These are phyloP conservation scores for Patella ulyssiponensis DNA, from an alignment of 2,888 invertebrate genomes.

Conservation along the genomic window DNA sequence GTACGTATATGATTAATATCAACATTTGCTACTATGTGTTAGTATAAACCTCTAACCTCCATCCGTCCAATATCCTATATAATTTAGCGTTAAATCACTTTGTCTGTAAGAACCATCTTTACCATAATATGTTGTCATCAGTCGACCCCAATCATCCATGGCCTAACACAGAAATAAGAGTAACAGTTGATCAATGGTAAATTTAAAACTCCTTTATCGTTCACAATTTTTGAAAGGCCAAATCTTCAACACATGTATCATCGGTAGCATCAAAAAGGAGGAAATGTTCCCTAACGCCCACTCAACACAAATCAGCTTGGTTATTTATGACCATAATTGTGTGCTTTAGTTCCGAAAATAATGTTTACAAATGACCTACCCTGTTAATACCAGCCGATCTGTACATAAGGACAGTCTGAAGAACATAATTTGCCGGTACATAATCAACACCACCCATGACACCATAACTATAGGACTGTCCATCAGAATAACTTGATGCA, in stretches of 20 bases:
- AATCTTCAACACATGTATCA: too few species aligned
- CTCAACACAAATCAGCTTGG: too few species aligned
- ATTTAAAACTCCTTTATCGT: too few species aligned
- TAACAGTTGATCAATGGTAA: too few species aligned
- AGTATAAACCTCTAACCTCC: slow-evolving; percentile 26
- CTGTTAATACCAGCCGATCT: slow-evolving; percentile 32
- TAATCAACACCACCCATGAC: slow-evolving; percentile 56
- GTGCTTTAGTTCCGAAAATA: too few species aligned
- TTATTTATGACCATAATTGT: too few species aligned
- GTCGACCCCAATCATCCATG: slow-evolving; percentile 33
- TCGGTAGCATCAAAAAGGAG: too few species aligned
- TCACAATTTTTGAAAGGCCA: too few species aligned
- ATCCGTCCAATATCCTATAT: slow-evolving; percentile 44
- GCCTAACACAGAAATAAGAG: slow-evolving; percentile 19
- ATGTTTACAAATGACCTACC: slow-evolving; percentile 16
- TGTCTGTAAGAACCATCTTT: slow-evolving; percentile 19
- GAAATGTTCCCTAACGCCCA: too few species aligned
- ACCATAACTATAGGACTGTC: slow-evolving; percentile 42
- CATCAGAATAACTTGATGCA: slow-evolving; percentile 41
- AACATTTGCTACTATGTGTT: not conserved
- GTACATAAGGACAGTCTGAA: slow-evolving; percentile 31
- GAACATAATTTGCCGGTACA: slow-evolving; percentile 28
- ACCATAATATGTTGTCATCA: slow-evolving; percentile 29
- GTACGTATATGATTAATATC: not conserved
- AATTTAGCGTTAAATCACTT: slow-evolving; percentile 29